These are phyloP conservation scores for Herpetotheres cachinnans DNA, from an alignment of 2,113 vertebrate species.

Conservation along the genomic window DNA sequence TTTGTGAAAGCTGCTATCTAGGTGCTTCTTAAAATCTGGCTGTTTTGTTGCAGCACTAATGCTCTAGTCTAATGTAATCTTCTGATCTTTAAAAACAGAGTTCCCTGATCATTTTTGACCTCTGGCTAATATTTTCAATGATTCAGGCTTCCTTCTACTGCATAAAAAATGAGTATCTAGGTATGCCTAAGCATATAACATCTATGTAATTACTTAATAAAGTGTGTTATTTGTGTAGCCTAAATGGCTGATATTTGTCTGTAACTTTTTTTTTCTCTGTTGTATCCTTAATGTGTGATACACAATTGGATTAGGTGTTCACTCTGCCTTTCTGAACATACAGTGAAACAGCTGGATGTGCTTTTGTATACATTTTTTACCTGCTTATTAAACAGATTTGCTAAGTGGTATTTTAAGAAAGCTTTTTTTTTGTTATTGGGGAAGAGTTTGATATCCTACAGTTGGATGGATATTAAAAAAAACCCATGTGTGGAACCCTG, in stretches of 20 bases:
- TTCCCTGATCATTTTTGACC: background rate
- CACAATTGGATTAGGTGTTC: rapidly evolving
- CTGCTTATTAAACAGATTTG: background rate
- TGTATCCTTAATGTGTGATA: too few species aligned
- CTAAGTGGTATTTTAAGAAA: background rate
- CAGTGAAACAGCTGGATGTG: background rate
- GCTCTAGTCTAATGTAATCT: background rate
- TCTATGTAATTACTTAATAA: background rate
- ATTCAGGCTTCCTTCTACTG: background rate
- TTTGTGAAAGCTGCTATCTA: background rate
- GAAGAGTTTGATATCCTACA: background rate
- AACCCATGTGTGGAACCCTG: rapidly evolving
- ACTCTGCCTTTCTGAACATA: background rate
- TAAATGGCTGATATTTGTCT: background rate
- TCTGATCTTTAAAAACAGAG: background rate
- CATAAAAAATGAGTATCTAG: background rate
- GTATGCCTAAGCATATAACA: background rate
- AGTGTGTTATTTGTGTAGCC: background rate
- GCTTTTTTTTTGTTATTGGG: background rate
- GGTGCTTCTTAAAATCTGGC: background rate
- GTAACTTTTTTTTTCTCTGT: rapidly evolving
- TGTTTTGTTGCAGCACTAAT: background rate
- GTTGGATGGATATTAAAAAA: background rate
- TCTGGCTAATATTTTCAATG: background rate
- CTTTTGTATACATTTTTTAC: background rate